A percentile compares a stretch with the other conserved stretches of the same genome.
Conservation (phyloP, 2,113 vertebrate species). For the Mohoua ochrocephala region DNA sequence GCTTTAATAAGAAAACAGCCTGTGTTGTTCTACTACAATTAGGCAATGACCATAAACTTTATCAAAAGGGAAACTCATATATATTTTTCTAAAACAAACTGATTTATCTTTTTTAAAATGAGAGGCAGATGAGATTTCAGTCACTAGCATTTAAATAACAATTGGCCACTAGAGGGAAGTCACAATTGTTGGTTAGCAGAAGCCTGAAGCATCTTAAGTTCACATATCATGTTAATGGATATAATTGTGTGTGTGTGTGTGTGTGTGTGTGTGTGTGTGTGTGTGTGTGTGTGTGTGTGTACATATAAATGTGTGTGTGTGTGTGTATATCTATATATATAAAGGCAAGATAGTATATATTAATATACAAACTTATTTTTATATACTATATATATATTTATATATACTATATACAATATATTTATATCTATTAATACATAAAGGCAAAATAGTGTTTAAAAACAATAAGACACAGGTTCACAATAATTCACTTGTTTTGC, state of each 20-base stretch:
- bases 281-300: no score
- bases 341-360: not conserved
- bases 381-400: no score
- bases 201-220: not conserved
- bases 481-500: not conserved
- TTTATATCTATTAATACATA: no score
- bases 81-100: not conserved
- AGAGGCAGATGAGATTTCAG: not conserved
- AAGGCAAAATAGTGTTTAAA: not conserved
- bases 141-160: not conserved
- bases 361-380: no score
- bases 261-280: no score
- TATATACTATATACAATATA: no score
- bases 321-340: not conserved
- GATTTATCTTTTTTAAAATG: not conserved
- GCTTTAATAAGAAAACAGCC: not conserved
- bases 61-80: not conserved
- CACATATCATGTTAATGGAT: not conserved
- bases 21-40: not conserved
- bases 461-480: not conserved
- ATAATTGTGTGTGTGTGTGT: not conserved
- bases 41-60: not conserved
- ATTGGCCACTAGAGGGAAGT: slow-evolving; percentile 9
- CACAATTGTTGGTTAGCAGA: not conserved
- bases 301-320: not conserved